These are phyloP conservation scores for Azorinus chamasolen DNA, from an alignment of 2,888 invertebrate species.

Conservation along the genomic window DNA sequence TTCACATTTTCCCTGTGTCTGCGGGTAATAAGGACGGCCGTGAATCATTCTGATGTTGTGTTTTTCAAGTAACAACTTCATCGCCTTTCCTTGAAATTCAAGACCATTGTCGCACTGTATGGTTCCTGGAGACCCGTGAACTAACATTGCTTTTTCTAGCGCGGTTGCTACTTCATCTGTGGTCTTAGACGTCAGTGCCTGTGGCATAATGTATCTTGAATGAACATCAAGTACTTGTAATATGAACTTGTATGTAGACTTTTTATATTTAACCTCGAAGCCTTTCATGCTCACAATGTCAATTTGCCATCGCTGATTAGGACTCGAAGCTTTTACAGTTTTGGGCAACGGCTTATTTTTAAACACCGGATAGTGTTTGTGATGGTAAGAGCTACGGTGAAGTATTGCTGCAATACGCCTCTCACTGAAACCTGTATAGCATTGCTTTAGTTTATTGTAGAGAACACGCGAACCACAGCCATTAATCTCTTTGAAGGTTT, in stretches of 20 bases:
- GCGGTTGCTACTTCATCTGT: constrained; percentile 9
- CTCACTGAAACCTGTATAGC: constrained; percentile 29
- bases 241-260: constrained; percentile 20
- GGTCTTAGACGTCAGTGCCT: constrained; percentile 16
- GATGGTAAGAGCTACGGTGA: constrained; percentile 5
- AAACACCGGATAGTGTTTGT: not conserved
- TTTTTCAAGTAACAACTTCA: constrained; percentile 16
- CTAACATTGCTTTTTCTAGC: constrained; percentile 23
- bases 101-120: constrained; percentile 36
- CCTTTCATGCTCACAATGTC: constrained; percentile 29
- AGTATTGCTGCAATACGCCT: constrained; percentile 14
- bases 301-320: constrained; percentile 25
- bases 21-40: constrained; percentile 24
- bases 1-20: constrained; percentile 27
- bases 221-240: constrained; percentile 35
- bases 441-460: constrained; percentile 24
- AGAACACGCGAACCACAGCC: constrained; percentile 20
- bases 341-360: constrained; percentile 20
- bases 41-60: constrained; percentile 22
- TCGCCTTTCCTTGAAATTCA: constrained; percentile 22
- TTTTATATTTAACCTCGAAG: constrained; percentile 1
- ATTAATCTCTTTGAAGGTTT: constrained; percentile 8
- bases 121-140: constrained; percentile 17
- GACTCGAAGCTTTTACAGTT: constrained; percentile 1
- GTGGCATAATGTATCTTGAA: constrained; percentile 41